These are phyloP conservation scores for Hemichromis elongatus DNA, from an alignment of 2,113 vertebrate species.

Conservation along the genomic window DNA sequence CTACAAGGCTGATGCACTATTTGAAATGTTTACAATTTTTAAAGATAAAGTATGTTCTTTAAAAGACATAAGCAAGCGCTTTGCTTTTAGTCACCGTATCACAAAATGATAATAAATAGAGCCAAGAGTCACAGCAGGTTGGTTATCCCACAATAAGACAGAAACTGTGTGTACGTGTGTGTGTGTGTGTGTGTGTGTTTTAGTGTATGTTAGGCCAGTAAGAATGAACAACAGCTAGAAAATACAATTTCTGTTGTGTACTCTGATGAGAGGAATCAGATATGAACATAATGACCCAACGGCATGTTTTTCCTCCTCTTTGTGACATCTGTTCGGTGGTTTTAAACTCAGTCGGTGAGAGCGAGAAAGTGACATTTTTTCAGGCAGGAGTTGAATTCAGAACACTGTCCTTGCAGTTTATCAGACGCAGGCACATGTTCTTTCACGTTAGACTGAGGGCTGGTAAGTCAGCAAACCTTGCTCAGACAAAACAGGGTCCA, in stretches of 20 bases:
- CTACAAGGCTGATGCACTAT: too few species aligned
- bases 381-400: slow-evolving; percentile 25
- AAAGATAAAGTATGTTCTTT: not conserved
- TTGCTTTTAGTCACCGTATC: not conserved
- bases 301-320: not conserved
- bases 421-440: slow-evolving; percentile 32
- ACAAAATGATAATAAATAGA: not conserved
- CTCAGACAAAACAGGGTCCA: slow-evolving; percentile 44
- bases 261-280: not conserved
- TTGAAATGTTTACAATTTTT: not conserved
- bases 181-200: not conserved
- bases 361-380: not conserved
- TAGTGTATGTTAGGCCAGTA: not conserved
- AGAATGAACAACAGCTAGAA: not conserved
- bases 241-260: not conserved
- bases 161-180: not conserved
- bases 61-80: not conserved
- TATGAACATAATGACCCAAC: not conserved
- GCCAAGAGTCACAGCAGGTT: not conserved
- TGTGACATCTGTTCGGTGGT: not conserved
- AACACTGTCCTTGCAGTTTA: slow-evolving; percentile 48
- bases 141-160: not conserved
- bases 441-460: slow-evolving; percentile 8
- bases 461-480: not conserved
- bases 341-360: not conserved